These are phyloP conservation scores for Calcarius ornatus DNA, from an alignment of 2,113 vertebrate genomes.

Conservation along the genomic window DNA sequence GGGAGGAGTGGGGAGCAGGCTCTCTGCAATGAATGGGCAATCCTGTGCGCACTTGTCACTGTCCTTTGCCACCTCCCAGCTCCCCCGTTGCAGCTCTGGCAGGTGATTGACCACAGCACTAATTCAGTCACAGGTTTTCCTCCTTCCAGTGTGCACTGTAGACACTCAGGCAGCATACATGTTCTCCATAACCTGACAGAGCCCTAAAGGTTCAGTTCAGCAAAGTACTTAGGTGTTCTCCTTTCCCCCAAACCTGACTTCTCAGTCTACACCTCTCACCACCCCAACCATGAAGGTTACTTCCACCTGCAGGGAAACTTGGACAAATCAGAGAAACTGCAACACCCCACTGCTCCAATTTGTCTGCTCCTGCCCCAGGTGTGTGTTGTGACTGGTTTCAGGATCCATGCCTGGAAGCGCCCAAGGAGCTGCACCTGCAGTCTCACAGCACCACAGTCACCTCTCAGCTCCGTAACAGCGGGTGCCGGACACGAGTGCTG, in stretches of 20 bases:
- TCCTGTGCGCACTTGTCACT: neutral
- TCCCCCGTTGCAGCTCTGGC: neutral
- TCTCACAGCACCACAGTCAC: fast-evolving
- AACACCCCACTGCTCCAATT: neutral
- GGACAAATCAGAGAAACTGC: neutral
- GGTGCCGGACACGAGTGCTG: fast-evolving
- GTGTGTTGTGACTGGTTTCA: neutral
- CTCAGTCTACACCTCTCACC: neutral
- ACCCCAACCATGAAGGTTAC: no score
- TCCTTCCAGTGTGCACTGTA: fast-evolving
- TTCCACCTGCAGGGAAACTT: fast-evolving
- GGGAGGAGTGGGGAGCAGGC: fast-evolving
- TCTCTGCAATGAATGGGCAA: neutral
- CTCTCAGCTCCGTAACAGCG: neutral
- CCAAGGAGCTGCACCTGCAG: neutral
- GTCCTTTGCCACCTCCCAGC: neutral
- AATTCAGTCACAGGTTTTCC: neutral
- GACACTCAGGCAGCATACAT: neutral
- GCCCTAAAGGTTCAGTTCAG: neutral
- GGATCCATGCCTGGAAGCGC: neutral
- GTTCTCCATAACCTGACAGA: neutral
- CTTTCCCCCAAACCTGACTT: neutral
- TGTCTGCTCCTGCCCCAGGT: neutral
- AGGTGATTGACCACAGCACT: neutral
- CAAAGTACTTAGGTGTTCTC: fast-evolving